Evolutionary conservation across 2,888 invertebrate species (phyloP).

Genomic region (Synanthedon tipuliformis): DNA sequence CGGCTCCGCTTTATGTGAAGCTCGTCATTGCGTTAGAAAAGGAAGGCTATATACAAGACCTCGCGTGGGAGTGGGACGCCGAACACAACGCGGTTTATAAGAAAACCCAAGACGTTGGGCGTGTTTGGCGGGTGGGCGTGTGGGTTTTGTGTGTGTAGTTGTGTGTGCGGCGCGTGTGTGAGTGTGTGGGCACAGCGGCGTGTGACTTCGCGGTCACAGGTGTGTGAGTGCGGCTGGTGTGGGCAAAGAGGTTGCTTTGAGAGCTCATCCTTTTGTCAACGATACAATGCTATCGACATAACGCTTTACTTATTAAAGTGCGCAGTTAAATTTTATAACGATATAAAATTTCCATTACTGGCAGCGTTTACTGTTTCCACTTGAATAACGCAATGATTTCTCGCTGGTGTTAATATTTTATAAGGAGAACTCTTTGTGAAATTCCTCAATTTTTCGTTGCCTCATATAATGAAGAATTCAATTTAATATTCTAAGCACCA

Average conservation of each 20-base stretch:
- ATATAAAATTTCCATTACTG: conserved; percentile 57
- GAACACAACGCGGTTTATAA: conserved; percentile 69
- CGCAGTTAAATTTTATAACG: conserved; percentile 56
- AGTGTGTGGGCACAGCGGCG: conserved; percentile 21
- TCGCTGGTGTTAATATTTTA: too few species aligned
- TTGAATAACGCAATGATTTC: too few species aligned
- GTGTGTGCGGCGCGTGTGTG: conserved; percentile 32
- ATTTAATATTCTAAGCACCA: too few species aligned
- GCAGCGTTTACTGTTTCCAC: conserved; percentile 5
- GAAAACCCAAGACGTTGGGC: conserved; percentile 71
- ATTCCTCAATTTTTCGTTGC: too few species aligned
- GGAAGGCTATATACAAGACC: conserved; percentile 22
- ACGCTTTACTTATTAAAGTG: conserved; percentile 63
- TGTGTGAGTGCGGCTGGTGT: conserved; percentile 40
- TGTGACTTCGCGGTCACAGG: conserved; percentile 40
- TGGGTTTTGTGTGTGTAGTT: conserved; percentile 51
- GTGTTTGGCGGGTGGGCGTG: conserved; percentile 70
- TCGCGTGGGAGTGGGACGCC: conserved; percentile 40
- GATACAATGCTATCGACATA: conserved; percentile 59
- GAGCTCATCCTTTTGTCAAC: conserved; percentile 64
- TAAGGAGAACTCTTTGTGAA: too few species aligned
- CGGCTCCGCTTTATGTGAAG: conserved; percentile 69
- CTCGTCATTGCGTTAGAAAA: conserved; percentile 64
- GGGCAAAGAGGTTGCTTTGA: conserved; percentile 30
- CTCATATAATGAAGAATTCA: too few species aligned